A percentile compares a stretch with the other conserved stretches of the same genome.
Evolutionary conservation across 2,888 invertebrate genomes (phyloP).

Genomic region (Parnassius glacialis): DNA sequence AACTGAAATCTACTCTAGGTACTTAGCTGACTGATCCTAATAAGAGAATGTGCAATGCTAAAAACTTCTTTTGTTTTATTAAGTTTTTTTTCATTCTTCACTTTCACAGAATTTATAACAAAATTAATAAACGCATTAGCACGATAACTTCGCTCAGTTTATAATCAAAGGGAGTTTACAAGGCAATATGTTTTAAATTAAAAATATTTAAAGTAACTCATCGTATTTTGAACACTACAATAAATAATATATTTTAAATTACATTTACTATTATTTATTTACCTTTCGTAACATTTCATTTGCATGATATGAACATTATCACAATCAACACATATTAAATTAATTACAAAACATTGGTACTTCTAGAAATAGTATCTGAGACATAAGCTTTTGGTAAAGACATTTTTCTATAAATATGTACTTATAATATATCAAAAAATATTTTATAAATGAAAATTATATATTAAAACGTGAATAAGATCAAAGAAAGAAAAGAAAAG

Average conservation of each 20-base stretch:
- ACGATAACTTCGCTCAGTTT: constrained; percentile 54
- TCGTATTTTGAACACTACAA: no score
- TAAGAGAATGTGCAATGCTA: constrained; percentile 80
- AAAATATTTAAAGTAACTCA: not conserved
- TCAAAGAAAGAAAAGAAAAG: no score
- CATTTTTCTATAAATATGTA: no score
- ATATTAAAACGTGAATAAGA: no score
- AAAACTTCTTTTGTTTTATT: constrained; percentile 72
- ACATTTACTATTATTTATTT: not conserved
- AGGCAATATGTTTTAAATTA: constrained; percentile 50
- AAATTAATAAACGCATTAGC: constrained; percentile 53
- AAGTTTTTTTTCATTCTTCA: constrained; percentile 70
- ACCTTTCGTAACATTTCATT: not conserved
- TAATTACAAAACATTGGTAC: no score
- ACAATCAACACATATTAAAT: no score
- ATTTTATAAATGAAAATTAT: no score
- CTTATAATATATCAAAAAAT: no score
- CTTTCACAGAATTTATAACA: constrained; percentile 59
- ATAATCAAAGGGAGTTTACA: constrained; percentile 49
- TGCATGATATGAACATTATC: not conserved
- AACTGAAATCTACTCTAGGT: constrained; percentile 66
- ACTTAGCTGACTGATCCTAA: constrained; percentile 73
- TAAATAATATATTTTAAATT: no score
- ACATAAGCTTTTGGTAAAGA: not conserved
- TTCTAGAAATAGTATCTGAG: no score